These are phyloP conservation scores for Odobenus rosmarus DNA, from an alignment of 2,113 vertebrate genomes.

Conservation along the genomic window DNA sequence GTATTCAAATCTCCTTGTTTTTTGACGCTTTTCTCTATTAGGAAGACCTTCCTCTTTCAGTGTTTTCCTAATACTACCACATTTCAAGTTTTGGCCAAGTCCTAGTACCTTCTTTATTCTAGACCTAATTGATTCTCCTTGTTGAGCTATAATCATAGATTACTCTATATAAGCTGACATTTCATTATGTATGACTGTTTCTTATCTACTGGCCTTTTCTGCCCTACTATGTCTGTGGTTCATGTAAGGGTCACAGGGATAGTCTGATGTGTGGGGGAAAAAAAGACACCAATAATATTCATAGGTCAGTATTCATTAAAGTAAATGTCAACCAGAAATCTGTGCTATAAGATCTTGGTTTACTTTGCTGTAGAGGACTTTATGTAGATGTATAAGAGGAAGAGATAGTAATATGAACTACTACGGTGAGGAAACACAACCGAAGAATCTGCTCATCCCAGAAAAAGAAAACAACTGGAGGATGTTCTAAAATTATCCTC, in stretches of 20 bases:
- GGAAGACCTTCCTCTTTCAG: constrained; percentile 4
- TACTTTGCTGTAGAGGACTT: not conserved
- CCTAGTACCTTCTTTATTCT: not conserved
- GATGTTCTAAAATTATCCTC: constrained; percentile 42
- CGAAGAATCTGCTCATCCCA: not conserved
- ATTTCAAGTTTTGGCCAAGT: not conserved
- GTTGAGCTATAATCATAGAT: not conserved
- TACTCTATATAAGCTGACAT: not conserved
- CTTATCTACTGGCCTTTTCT: not conserved
- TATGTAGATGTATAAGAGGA: not conserved
- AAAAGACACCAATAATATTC: not conserved
- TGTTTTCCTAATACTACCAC: not conserved
- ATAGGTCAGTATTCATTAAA: not conserved
- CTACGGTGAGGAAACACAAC: not conserved
- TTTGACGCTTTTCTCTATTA: not conserved
- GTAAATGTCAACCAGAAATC: constrained; percentile 2
- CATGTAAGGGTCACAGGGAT: not conserved
- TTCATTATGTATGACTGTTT: not conserved
- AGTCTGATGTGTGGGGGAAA: not conserved
- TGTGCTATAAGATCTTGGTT: not conserved
- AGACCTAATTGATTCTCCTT: not conserved
- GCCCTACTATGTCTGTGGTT: not conserved
- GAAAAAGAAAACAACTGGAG: not conserved
- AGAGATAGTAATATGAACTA: not conserved
- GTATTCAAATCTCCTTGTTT: not conserved